Evolutionary conservation across 2,113 vertebrate species (phyloP), one percentile per base, ranked within the genome.

Genomic region (Anolis sagrei): DNA sequence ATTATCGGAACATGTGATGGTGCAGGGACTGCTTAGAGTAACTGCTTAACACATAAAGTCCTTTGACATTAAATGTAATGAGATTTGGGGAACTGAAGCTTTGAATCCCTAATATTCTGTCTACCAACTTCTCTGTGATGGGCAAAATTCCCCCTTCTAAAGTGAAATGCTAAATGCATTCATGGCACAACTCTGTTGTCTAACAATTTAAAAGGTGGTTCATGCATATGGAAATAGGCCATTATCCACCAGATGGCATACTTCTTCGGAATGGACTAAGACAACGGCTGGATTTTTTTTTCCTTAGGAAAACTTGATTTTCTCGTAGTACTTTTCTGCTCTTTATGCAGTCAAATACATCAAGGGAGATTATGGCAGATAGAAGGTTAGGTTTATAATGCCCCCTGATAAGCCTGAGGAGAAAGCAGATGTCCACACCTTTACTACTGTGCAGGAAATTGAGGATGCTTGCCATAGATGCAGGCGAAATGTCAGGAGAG

Each of bases 161-260:
- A 54, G 48, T 7, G 21, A 70, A 21, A 14, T 9, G 1, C 48
- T 39, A 62, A 21, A 34, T 27, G 5, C 16, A 76, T 14, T 7
- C 2, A 6, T 9, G 5, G 13, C 18, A 7, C 39, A 77, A 5
- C 16, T 3, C 10, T 8, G n/a, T 8, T 1, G 0, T 39, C 1
- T 2, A 66, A 27, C 54, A n/a, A 0, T 69, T 0, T 0, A 48
- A 81, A 68, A n/a, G 44, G 9, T 14, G 2, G 1, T 83, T 83
- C 14, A 0, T 29, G 51, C 48, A 49, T 25, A 2, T 79, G 78
- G 0, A 80, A 34, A 2, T 39, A 0, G 16, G 2, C n/a, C 76
- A 32, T 8, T 0, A 1, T 2, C 91, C 87, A 87, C 51, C 39
- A 88, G 93, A 87, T 93, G 93, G 94, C 66, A 87, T 2, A 77